Conservation (phyloP, 2,888 invertebrate genomes). For the Leptothorax acervorum region DNA sequence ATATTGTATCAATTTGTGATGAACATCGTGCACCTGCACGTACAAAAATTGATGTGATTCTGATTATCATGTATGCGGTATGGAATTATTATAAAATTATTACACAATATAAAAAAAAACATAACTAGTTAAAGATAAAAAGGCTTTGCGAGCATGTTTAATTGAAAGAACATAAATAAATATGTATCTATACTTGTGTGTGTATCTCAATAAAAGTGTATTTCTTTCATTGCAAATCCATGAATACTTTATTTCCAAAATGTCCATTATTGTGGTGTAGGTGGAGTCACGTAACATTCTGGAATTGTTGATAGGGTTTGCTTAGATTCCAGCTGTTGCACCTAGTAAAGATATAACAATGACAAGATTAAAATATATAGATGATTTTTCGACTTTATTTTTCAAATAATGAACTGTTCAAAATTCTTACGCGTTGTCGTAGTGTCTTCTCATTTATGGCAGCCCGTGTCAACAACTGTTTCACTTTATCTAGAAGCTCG, state of each 20-base stretch:
- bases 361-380: constrained; percentile 3
- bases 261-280: constrained; percentile 56
- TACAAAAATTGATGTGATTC: constrained; percentile 39
- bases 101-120: neutral
- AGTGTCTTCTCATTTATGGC: constrained; percentile 89
- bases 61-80: neutral
- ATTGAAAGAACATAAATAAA: constrained; percentile 13
- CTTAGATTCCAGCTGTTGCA: constrained; percentile 81
- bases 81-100: constrained; percentile 24
- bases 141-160: constrained; percentile 4
- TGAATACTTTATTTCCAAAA: constrained; percentile 41
- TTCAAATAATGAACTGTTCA: neutral
- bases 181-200: constrained; percentile 2
- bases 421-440: constrained; percentile 87
- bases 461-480: constrained; percentile 88
- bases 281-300: constrained; percentile 73
- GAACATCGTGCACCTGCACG: constrained; percentile 1
- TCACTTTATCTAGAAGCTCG: constrained; percentile 88
- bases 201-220: constrained; percentile 18
- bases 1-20: neutral
- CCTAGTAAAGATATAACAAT: constrained; percentile 68
- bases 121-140: neutral
- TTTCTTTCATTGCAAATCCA: constrained; percentile 5
- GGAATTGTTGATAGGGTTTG: constrained; percentile 81
- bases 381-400: constrained; percentile 27